Percentiles rank a stretch among this genome's conserved stretches.
These are phyloP conservation scores for Metopolophium dirhodum DNA, from an alignment of 1,140 invertebrate genomes.

Conservation along the genomic window DNA sequence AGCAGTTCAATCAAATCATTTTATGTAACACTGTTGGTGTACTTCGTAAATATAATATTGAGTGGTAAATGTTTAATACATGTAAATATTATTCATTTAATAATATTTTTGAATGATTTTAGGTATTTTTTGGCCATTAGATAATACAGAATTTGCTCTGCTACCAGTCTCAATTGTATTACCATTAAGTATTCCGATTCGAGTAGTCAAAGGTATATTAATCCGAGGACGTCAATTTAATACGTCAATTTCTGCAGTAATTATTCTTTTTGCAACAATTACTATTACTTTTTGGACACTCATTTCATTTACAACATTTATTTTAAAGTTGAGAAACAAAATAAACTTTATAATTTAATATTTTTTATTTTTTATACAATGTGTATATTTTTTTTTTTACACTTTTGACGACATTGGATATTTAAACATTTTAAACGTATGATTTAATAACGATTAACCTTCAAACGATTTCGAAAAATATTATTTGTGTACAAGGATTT, in stretches of 20 bases:
- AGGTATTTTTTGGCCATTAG: slow-evolving; percentile 32
- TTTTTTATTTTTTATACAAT: background rate
- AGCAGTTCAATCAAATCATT: background rate
- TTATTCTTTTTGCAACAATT: background rate
- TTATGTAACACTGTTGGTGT: background rate
- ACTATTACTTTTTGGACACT: background rate
- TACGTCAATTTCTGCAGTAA: too few species aligned
- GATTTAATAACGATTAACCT: too few species aligned
- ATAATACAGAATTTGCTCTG: background rate
- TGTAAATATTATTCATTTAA: background rate
- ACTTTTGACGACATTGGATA: too few species aligned
- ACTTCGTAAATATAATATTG: background rate
- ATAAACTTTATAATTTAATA: background rate
- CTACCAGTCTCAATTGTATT: background rate
- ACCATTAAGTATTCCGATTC: background rate
- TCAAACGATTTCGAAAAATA: too few species aligned
- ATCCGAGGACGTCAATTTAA: background rate
- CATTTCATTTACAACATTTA: background rate
- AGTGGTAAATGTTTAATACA: background rate
- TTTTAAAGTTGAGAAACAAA: background rate
- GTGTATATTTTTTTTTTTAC: too few species aligned
- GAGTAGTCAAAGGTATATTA: background rate
- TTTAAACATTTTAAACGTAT: too few species aligned
- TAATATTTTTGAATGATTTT: slow-evolving; percentile 1
- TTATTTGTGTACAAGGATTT: too few species aligned